Evolutionary conservation across 2,797 vertebrate genomes (phyloP).

Genomic region (Synanceia verrucosa): DNA sequence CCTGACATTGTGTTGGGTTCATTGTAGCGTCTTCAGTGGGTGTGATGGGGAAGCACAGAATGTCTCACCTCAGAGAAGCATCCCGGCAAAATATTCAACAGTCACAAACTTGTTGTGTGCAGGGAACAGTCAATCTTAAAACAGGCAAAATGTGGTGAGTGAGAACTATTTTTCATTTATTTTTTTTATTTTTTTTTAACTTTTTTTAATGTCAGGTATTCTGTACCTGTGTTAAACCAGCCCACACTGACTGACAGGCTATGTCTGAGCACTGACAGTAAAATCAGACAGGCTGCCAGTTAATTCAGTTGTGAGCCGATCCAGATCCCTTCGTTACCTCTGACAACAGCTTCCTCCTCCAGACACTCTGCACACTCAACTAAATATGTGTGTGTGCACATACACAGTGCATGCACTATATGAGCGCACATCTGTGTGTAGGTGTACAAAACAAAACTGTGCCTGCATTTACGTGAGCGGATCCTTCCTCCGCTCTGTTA

Average conservation of each 20-base stretch:
- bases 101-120: background rate
- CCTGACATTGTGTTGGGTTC: constrained; percentile 63
- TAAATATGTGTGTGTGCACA: background rate
- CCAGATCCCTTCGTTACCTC: constrained; percentile 50
- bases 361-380: constrained; percentile 22
- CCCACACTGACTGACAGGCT: constrained; percentile 17
- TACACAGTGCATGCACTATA: background rate
- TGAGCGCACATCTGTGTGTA: constrained; percentile 15
- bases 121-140: constrained; percentile 16
- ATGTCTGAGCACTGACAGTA: constrained; percentile 48
- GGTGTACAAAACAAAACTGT: constrained; percentile 12
- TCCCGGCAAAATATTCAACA: constrained; percentile 38
- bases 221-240: constrained; percentile 31
- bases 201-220: constrained; percentile 23
- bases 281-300: constrained; percentile 63
- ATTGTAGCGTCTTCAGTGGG: constrained; percentile 40
- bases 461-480: background rate
- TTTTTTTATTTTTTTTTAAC: background rate
- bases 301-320: constrained; percentile 61
- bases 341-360: constrained; percentile 41
- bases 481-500: constrained; percentile 11
- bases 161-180: constrained; percentile 10
- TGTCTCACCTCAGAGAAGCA: constrained; percentile 41
- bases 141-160: constrained; percentile 6
- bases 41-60: constrained; percentile 41